Conservation (phyloP, 2,797 vertebrate genomes). For the Threskiornis aethiopicus region DNA sequence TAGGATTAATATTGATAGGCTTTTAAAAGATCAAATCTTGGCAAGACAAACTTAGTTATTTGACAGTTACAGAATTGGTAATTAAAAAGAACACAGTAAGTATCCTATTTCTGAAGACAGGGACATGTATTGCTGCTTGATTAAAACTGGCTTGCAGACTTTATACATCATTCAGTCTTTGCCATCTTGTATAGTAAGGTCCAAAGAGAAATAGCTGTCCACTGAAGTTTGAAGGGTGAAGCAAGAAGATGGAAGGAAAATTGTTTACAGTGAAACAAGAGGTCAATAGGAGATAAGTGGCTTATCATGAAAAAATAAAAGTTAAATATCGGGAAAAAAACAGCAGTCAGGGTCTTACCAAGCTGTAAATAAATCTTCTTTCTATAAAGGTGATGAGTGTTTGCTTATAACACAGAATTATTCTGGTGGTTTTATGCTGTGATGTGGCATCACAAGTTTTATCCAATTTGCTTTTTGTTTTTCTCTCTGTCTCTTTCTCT, state of each 20-base stretch:
- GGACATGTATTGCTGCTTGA: not conserved
- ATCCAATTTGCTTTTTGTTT: not conserved
- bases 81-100: slow-evolving; percentile 6
- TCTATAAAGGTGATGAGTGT: not conserved
- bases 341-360: not conserved
- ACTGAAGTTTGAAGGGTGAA: not conserved
- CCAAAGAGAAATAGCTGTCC: not conserved
- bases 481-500: not conserved
- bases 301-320: not conserved
- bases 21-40: slow-evolving; percentile 10
- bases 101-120: not conserved
- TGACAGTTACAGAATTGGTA: slow-evolving; percentile 12
- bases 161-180: not conserved
- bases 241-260: not conserved
- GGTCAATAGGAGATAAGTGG: not conserved
- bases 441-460: not conserved
- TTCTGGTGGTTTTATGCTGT: not conserved
- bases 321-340: not conserved
- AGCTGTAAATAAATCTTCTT: not conserved
- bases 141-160: not conserved
- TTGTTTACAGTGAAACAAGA: not conserved
- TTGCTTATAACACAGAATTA: not conserved
- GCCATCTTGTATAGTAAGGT: not conserved
- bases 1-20: not conserved
- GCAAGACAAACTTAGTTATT: not conserved